Percentiles rank a stretch among this genome's conserved stretches.
Conservation (phyloP, 2,888 invertebrate genomes). For the Linnaemya tessellans region DNA sequence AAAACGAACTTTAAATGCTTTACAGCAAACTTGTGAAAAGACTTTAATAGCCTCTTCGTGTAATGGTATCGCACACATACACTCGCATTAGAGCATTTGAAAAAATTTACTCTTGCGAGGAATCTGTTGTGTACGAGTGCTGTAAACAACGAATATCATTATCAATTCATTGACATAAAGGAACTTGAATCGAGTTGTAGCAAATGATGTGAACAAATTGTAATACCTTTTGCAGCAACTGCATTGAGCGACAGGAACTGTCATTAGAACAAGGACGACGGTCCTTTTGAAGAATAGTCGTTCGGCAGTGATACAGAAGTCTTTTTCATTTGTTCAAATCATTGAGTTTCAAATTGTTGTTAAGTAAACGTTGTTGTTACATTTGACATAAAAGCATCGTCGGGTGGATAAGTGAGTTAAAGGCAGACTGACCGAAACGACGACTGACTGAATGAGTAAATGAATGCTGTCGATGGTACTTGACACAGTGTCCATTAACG, state of each 20-base stretch:
- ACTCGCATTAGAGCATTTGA: too few species aligned
- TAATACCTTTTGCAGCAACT: background rate
- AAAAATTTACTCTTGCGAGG: background rate
- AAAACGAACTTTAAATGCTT: conserved; percentile 11
- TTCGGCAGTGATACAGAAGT: conserved; percentile 44
- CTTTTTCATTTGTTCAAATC: conserved; percentile 55
- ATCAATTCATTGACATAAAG: too few species aligned
- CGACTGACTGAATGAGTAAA: conserved; percentile 41
- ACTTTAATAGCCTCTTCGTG: background rate
- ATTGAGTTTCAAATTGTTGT: conserved; percentile 56
- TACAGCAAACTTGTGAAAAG: background rate
- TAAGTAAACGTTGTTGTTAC: conserved; percentile 24
- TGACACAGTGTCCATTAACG: conserved; percentile 72
- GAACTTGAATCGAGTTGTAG: background rate
- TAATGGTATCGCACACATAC: background rate
- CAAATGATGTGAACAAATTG: background rate
- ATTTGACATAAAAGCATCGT: conserved; percentile 10
- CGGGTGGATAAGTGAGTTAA: conserved; percentile 35
- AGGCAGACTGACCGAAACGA: conserved; percentile 36
- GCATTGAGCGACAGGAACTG: background rate
- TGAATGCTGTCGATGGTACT: conserved; percentile 71
- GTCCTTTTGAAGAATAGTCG: background rate
- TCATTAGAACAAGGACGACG: background rate
- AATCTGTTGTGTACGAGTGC: too few species aligned
- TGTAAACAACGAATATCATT: too few species aligned